These are phyloP conservation scores for Lepidocolaptes lacrymiger DNA, from an alignment of 2,797 vertebrate genomes.

Conservation along the genomic window DNA sequence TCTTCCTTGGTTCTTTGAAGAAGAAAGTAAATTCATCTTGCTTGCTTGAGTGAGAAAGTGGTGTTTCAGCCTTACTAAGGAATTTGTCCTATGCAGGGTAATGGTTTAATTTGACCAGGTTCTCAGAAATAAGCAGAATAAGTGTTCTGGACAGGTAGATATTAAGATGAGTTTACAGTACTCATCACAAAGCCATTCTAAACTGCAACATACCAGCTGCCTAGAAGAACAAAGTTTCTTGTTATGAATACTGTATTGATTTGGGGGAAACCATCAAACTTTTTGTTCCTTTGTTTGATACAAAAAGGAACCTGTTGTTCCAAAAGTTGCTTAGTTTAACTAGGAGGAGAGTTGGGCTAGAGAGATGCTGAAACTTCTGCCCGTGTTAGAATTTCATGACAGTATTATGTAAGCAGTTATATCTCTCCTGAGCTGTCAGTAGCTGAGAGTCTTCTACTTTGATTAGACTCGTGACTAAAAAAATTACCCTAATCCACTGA, in stretches of 20 bases:
- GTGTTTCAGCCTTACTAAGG: background rate
- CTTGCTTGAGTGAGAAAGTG: background rate
- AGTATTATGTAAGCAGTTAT: conserved; percentile 60
- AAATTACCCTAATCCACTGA: conserved; percentile 75
- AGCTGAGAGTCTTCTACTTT: conserved; percentile 61
- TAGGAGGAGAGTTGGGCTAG: background rate
- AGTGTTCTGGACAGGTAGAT: background rate
- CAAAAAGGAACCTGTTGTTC: conserved; percentile 16
- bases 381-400: conserved; percentile 56
- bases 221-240: background rate
- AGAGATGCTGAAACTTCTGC: conserved; percentile 26
- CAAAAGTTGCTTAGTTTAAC: conserved; percentile 56
- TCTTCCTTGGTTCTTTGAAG: background rate
- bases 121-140: background rate
- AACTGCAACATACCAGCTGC: background rate
- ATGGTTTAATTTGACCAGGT: background rate
- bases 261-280: background rate
- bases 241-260: background rate
- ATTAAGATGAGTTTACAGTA: background rate
- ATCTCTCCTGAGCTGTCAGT: conserved; percentile 66
- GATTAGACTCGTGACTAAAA: conserved; percentile 70
- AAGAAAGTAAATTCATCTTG: background rate
- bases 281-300: background rate
- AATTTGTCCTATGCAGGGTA: background rate
- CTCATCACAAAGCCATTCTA: background rate